These are phyloP conservation scores for Chaetops frenatus DNA, from an alignment of 2,113 vertebrate genomes.

Conservation along the genomic window DNA sequence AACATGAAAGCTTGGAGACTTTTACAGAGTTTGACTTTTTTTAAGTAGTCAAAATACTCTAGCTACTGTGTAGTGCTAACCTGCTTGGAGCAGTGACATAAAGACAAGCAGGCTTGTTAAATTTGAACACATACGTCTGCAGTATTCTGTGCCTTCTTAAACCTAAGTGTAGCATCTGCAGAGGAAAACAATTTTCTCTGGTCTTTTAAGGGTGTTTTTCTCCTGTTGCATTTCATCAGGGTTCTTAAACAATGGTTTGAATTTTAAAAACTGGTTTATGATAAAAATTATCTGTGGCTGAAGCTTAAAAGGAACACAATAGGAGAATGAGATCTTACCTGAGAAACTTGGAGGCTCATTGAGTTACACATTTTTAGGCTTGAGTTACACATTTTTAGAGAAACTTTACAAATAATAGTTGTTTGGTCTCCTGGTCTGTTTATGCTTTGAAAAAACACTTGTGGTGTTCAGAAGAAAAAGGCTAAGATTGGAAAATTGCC, in stretches of 20 bases:
- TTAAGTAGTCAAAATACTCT: not conserved
- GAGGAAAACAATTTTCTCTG: not conserved
- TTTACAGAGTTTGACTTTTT: not conserved
- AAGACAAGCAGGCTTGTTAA: not conserved
- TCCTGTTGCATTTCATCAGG: not conserved
- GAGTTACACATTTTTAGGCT: not conserved
- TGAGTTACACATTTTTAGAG: not conserved
- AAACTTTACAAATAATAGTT: not conserved
- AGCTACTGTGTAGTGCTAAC: not conserved
- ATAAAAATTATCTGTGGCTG: not conserved
- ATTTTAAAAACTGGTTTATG: not conserved
- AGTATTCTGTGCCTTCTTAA: not conserved
- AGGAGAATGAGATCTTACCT: not conserved
- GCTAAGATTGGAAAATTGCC: not conserved
- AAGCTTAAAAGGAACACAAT: not conserved
- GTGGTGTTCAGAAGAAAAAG: not conserved
- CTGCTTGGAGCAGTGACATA: not conserved
- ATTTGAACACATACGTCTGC: not conserved
- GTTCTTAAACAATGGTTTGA: not conserved
- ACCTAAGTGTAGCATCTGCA: not conserved
- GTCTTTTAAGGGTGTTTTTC: not conserved
- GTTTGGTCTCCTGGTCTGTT: not conserved
- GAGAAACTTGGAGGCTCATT: not conserved
- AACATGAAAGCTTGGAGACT: not conserved
- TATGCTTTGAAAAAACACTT: not conserved